Conservation (phyloP, 2,113 vertebrate species). For the Laticauda colubrina region DNA sequence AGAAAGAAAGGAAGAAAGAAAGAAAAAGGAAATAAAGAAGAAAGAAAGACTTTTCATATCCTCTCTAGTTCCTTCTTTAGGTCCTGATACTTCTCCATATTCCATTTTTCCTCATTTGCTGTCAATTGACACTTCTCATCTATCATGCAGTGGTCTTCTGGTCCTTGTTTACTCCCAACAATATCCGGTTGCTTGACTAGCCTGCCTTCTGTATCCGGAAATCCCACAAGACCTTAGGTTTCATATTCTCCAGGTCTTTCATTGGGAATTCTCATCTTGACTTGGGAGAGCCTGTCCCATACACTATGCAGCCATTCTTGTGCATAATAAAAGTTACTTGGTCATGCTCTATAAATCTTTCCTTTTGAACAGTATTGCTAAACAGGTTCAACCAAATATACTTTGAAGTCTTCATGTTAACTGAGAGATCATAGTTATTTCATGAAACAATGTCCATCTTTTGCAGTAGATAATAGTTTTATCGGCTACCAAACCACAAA, state of each 20-base stretch:
- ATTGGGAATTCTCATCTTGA: background rate
- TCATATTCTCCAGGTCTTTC: background rate
- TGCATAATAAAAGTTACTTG: background rate
- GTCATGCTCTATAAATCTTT: background rate
- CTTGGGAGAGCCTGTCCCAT: background rate
- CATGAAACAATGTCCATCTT: background rate
- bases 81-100: background rate
- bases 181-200: background rate
- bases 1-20: background rate
- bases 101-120: background rate
- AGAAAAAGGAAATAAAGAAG: background rate
- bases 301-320: background rate
- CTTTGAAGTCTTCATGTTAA: background rate
- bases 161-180: background rate
- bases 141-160: background rate
- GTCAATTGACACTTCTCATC: background rate
- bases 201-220: background rate
- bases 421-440: background rate
- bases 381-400: background rate
- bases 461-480: background rate
- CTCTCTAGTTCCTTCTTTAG: background rate
- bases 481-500: background rate
- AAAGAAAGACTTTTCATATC: background rate
- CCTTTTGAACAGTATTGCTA: background rate
- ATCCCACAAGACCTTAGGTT: background rate